phyloP scores from a whole-genome alignment of 2,797 vertebrate species.

The Anguilla pacifica region DNA sequence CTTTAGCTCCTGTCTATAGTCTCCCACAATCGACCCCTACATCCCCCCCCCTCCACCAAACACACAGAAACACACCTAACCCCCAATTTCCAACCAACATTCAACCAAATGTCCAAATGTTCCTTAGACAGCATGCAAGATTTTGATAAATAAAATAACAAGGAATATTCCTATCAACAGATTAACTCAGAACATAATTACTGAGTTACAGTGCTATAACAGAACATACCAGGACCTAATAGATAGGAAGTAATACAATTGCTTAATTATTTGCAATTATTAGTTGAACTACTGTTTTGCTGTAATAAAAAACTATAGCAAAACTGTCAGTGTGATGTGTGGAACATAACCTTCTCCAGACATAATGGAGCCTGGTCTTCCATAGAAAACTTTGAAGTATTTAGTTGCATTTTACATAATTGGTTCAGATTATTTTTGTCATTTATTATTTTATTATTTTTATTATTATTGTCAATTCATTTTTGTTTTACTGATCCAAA shows the following conservation, averaged over 20 bases:
- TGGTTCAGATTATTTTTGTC: slow-evolving; percentile 23
- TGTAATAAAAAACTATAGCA: background rate
- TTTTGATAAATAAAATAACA: background rate
- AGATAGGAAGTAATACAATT: background rate
- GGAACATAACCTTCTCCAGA: background rate
- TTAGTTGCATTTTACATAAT: slow-evolving; percentile 39
- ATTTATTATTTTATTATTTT: background rate
- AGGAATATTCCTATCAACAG: background rate
- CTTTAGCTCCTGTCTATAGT: background rate
- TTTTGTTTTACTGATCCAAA: slow-evolving; percentile 39
- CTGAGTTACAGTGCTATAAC: background rate
- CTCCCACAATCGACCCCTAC: background rate
- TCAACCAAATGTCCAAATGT: too few relatives aligned
- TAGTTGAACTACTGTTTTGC: background rate
- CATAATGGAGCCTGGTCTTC: slow-evolving; percentile 32
- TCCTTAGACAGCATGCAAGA: too few relatives aligned
- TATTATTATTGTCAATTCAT: background rate
- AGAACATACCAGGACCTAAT: background rate
- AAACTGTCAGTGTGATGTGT: background rate
- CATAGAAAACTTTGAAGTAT: slow-evolving; percentile 48
- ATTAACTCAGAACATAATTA: background rate
- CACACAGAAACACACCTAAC: too few relatives aligned
- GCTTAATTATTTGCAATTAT: background rate
- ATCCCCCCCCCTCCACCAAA: too few relatives aligned
- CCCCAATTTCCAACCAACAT: too few relatives aligned